Evolutionary conservation across 1,140 invertebrate species (phyloP).

Genomic region (Carcinoscorpius rotundicauda): DNA sequence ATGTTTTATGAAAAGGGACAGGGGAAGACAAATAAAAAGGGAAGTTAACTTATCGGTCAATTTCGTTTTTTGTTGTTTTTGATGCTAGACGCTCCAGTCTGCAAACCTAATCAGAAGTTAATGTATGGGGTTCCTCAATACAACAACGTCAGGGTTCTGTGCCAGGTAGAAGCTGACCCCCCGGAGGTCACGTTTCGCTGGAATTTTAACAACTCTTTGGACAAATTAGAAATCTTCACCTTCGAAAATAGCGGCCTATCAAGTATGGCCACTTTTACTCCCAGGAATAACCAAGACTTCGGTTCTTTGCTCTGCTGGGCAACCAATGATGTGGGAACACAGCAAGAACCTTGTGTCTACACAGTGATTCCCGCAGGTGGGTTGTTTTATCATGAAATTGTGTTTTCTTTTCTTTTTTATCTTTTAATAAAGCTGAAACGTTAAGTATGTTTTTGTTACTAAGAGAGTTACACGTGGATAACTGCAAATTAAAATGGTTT

Average conservation of each 20-base stretch:
- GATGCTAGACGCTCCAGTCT: slow-evolving; percentile 49
- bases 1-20: too few species aligned
- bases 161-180: slow-evolving; percentile 80
- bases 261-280: slow-evolving; percentile 24
- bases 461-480: too few species aligned
- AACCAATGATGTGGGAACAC: slow-evolving; percentile 25
- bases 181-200: slow-evolving; percentile 63
- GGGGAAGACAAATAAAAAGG: too few species aligned
- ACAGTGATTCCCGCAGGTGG: slow-evolving; percentile 27
- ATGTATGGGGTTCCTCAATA: slow-evolving; percentile 18
- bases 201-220: slow-evolving; percentile 86
- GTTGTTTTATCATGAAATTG: background rate
- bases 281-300: slow-evolving; percentile 23
- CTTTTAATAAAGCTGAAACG: too few species aligned
- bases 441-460: too few species aligned
- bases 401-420: too few species aligned
- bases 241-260: slow-evolving; percentile 12
- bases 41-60: too few species aligned
- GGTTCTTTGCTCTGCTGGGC: slow-evolving; percentile 28
- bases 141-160: slow-evolving; percentile 38
- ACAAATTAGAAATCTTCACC: slow-evolving; percentile 55
- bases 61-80: too few species aligned
- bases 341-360: slow-evolving; percentile 27
- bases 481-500: too few species aligned
- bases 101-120: slow-evolving; percentile 33